Base-by-base conservation (phyloP, 2,888 invertebrate species). In the Aelia acuminata region DNA sequence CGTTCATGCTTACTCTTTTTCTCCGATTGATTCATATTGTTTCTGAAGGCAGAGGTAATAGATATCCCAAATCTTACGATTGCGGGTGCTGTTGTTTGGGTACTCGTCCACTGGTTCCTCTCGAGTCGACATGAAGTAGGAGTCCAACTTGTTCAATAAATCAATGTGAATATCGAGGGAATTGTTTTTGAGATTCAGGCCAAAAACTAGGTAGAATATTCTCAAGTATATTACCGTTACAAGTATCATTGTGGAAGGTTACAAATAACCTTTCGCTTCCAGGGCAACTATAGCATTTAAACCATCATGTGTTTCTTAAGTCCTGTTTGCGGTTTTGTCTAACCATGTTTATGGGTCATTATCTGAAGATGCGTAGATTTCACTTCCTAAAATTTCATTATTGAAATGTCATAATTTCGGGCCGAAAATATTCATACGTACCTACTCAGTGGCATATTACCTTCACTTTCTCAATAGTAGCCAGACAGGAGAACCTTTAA, bases 11-110 rank as follows among this genome's bases (percentile, higher is more conserved):
- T n/a, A 87, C 87, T 70, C 57, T n/a, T 57, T 48, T 15, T 8
- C 47, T 15, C 88, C 88, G 0, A 88, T 49, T 3, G 85, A 48
- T 53, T 85, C 50, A 48, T 43, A 70, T 50, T 85, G 85, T 26
- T 88, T 85, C 39, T 75, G 35, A 18, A 88, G 70, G 39, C 88
- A 88, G 22, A 75, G 43, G 26, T 88, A 85, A 43, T 88, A 88
- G 10, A 31, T 80, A 10, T 75, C 48, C 88, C 88, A 88, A 13
- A 85, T 31, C 15, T 70, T 50, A 18, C 49, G 47, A 26, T 85
- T 85, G 35, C 39, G 84, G 0, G 53, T 84, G 26, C 39, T 31
- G 53, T 88, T 88, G n/a, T 31, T 22, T 7, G 48, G 84, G 53
- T 84, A 84, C 39, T 49, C 84, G 50, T 53, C 80, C n/a, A 47